Percentiles rank a stretch among this genome's conserved stretches.
Conservation (phyloP, 23 tunicate genomes). For the Halocynthia roretzi region DNA sequence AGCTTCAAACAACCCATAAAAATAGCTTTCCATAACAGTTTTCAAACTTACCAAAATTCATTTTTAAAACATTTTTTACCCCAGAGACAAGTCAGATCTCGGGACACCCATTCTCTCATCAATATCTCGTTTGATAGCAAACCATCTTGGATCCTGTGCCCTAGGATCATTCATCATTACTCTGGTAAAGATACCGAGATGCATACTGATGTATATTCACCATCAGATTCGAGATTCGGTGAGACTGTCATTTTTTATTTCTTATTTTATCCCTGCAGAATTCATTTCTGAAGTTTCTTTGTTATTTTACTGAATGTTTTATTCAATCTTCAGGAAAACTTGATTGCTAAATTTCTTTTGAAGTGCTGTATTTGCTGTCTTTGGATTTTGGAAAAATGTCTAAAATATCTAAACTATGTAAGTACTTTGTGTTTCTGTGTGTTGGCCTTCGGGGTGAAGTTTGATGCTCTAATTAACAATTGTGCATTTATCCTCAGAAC, state of each 20-base stretch:
- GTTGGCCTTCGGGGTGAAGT: neutral
- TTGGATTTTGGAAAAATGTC: constrained; percentile 69
- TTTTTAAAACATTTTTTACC: too few relatives aligned
- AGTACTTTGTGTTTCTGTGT: constrained; percentile 15
- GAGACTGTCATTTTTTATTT: neutral
- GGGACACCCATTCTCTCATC: constrained; percentile 59
- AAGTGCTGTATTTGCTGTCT: constrained; percentile 87
- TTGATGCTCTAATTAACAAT: neutral
- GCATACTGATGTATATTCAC: constrained; percentile 76
- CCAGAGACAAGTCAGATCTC: constrained; percentile 72
- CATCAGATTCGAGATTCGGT: constrained; percentile 73
- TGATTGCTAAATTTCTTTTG: constrained; percentile 58
- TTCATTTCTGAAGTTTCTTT: neutral
- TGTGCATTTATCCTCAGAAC: constrained; percentile 36
- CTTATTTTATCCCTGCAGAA: neutral
- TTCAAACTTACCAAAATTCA: neutral
- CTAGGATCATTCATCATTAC: constrained; percentile 75
- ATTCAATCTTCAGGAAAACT: constrained; percentile 43
- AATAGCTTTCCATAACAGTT: neutral
- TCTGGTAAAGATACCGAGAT: constrained; percentile 73
- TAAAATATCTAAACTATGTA: constrained; percentile 81
- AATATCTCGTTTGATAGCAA: constrained; percentile 45
- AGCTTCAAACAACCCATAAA: neutral
- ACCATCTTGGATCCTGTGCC: constrained; percentile 93
- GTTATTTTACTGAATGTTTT: neutral